Evolutionary conservation across 2,113 vertebrate species (phyloP), one percentile per base, ranked within the genome.

Genomic region (Laterallus jamaicensis): DNA sequence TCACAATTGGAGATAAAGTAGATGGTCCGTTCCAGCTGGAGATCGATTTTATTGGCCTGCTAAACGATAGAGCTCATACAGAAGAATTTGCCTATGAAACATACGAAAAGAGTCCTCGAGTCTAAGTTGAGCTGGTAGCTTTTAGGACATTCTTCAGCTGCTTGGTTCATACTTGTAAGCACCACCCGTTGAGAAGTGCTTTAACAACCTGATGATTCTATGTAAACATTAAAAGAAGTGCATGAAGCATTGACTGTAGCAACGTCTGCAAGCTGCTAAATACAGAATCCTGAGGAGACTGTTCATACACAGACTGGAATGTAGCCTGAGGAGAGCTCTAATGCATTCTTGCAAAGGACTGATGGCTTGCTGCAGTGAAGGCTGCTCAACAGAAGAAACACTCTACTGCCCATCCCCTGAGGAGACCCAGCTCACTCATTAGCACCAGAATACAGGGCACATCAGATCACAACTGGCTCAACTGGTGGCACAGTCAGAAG

Each of bases 11-110:
- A 73, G 99, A 99, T 93, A 99, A 99, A 97, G 97, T 98, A 15
- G 97, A 99, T 44, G 99, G 99, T 11, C 98, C 98, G 0, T 99
- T 99, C 97, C 99, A 99, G 91, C 96, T 99, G 90, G 99, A 99
- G 97, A 99, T 99, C 0, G 99, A 99, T 81, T 99, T 98, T 93
- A 99, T 99, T 80, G 99, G 98, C 6, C 96, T 99, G 40, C 97
- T 97, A 60, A 98, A 97, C 0, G 99, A 99, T 67, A 97, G 97
- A 25, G 98, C 99, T 50, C 99, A 99, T 73, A 98, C 90, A 7
- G 99, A 99, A 94, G 98, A 99, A 92, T 99, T 99, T 95, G 99
- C 99, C 9, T 99, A 99, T 13, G 99, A 99, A 94, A 1, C 19
- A 24, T 98, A 99, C 80, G 98, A 98, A 93, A 98, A 92, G 93